These are phyloP conservation scores for Dromius quadrimaculatus DNA, from an alignment of 2,888 invertebrate genomes.

Conservation along the genomic window DNA sequence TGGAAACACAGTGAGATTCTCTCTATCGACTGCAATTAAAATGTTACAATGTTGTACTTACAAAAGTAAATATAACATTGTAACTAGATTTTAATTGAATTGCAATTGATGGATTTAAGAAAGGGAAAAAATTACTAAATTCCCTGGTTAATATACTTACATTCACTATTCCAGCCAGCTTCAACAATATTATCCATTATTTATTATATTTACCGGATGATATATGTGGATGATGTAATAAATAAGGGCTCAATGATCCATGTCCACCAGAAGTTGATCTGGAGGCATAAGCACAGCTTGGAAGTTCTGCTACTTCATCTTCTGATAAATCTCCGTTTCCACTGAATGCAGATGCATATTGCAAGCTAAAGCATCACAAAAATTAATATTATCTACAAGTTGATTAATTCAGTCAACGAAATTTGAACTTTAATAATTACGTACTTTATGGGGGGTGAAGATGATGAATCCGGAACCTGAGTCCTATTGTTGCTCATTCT, in stretches of 20 bases:
- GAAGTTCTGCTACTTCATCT: constrained; percentile 79
- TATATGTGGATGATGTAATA: constrained; percentile 61
- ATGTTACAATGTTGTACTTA: too few relatives aligned
- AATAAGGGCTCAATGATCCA: constrained; percentile 25
- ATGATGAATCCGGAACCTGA: constrained; percentile 78
- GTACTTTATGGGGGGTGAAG: constrained; percentile 77
- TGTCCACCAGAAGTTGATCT: constrained; percentile 66
- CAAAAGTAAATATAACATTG: too few relatives aligned
- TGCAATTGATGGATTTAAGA: too few relatives aligned
- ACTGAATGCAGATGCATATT: constrained; percentile 45
- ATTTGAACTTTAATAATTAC: too few relatives aligned
- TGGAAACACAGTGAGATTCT: too few relatives aligned
- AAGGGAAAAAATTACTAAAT: too few relatives aligned
- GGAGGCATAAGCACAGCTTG: constrained; percentile 84
- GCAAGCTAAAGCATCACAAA: constrained; percentile 15
- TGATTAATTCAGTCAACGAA: too few relatives aligned
- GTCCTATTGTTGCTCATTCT: constrained; percentile 65
- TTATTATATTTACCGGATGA: constrained; percentile 63
- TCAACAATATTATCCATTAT: too few relatives aligned
- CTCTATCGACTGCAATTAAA: too few relatives aligned
- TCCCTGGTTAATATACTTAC: too few relatives aligned
- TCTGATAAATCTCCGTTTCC: constrained; percentile 70
- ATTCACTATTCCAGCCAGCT: too few relatives aligned
- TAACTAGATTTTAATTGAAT: too few relatives aligned
- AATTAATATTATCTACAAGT: background rate